phyloP scores from a whole-genome alignment of 2,113 vertebrate species.

The Sciurus niger region DNA sequence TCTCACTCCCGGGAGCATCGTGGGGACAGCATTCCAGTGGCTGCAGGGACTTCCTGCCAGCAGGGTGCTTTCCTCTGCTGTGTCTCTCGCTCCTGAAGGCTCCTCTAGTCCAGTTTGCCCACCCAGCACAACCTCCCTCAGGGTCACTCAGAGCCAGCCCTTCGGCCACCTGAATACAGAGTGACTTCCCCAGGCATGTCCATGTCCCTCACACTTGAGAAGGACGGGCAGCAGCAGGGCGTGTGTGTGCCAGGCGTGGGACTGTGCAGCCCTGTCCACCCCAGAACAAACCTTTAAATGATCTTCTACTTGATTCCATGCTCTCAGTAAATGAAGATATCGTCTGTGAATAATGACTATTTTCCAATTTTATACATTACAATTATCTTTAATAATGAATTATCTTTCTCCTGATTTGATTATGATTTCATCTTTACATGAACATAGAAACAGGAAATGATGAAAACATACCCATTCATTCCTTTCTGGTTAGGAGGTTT shows the following conservation, averaged over 20 bases:
- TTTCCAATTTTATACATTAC: not conserved
- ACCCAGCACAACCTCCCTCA: not conserved
- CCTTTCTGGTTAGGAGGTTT: not conserved
- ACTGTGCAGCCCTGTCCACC: not conserved
- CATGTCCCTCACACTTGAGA: not conserved
- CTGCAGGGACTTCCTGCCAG: not conserved
- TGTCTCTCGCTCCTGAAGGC: not conserved
- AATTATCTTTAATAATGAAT: not conserved
- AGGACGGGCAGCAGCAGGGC: not conserved
- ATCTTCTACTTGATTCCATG: not conserved
- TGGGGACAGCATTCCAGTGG: too few species aligned
- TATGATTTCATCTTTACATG: not conserved
- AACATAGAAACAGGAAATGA: not conserved
- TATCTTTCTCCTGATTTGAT: not conserved
- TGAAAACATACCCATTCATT: not conserved
- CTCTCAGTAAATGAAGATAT: not conserved
- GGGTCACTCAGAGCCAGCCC: not conserved
- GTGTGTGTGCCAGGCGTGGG: not conserved
- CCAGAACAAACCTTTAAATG: not conserved
- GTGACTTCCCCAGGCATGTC: not conserved
- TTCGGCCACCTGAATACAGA: not conserved
- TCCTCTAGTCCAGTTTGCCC: not conserved
- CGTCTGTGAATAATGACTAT: not conserved
- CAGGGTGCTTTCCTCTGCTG: not conserved
- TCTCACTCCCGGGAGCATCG: not conserved